Base-by-base conservation (phyloP, 1,140 invertebrate genomes). In the Colletes latitarsis region DNA sequence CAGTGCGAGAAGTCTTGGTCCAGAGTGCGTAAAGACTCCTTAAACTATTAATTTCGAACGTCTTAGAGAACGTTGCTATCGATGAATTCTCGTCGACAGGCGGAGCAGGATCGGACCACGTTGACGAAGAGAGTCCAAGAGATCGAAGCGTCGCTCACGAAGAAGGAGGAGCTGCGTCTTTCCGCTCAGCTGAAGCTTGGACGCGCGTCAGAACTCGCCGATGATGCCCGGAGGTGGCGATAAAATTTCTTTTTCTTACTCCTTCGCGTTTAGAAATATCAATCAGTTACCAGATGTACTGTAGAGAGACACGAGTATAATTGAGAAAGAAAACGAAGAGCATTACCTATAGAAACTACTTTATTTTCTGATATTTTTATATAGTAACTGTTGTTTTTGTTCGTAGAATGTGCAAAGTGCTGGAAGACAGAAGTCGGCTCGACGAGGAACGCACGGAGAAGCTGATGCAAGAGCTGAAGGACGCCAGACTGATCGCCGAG, bases 161-260 rank as follows among this genome's bases (percentile, higher is more conserved):
- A 96, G 84, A 96, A 97, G 55, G 97, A 97, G 89, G 96, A 97
- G 88, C 93, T 96, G 72, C 95, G 97, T 58, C 94, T 95, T 84
- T 94, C 95, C 30, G 96, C 97, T 81, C 94, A 95, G 71, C 89
- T 92, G 52, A 97, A 97, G 92, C 94, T 97, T 67, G 96, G 95
- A 80, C 96, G 97, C 88, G 97, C 97, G 49, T 95, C 96, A 39
- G 96, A 97, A 90, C 95, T 96, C 82, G 96, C 96, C 84, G 97
- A 98, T 91, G 97, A 98, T 91, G 96, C 96, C 82, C 96, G 96
- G 92, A 96, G 97, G 97, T 97, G 14, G 9, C 14, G 6, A 14
- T 49, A 46, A 3, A 43, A 19, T 21, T 21, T n/a, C 12, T 41
- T 3, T 10, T 14, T 15, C 6, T 67, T n/a, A 1, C 19, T 43